Conservation (phyloP, 1,140 invertebrate species). For the Leptinotarsa defecta region DNA sequence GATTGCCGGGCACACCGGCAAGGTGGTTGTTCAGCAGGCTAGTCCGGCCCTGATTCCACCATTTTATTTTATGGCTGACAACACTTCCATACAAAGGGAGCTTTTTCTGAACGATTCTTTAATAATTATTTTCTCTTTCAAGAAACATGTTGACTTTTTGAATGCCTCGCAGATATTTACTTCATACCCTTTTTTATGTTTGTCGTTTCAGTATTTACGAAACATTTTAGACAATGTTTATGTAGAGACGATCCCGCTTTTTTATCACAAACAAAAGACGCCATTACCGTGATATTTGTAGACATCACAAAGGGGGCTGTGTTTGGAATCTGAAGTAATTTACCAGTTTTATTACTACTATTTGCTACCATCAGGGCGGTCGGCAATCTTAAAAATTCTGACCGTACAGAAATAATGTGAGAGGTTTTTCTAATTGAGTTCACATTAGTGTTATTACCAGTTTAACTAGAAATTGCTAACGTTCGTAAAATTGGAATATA, state of each 20-base stretch:
- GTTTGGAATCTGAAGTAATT: constrained; percentile 6
- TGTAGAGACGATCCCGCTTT: neutral
- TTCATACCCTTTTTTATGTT: neutral
- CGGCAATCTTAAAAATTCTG: neutral
- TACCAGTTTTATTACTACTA: neutral
- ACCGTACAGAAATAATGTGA: neutral
- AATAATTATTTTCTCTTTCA: too few species aligned
- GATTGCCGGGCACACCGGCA: too few species aligned
- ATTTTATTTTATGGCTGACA: too few species aligned
- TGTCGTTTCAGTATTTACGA: neutral
- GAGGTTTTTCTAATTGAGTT: too few species aligned
- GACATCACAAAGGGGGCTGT: neutral
- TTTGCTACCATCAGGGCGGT: constrained; percentile 4
- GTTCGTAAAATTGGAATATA: too few species aligned
- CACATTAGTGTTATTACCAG: too few species aligned
- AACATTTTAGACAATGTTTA: constrained; percentile 8
- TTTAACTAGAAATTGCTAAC: too few species aligned
- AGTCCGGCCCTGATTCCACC: too few species aligned
- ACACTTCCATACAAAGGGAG: too few species aligned
- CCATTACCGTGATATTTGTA: constrained; percentile 2
- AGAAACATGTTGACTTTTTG: neutral
- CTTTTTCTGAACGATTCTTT: too few species aligned
- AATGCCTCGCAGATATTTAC: neutral
- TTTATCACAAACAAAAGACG: neutral
- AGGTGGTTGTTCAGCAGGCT: too few species aligned